These are phyloP conservation scores for Diplodus sargus DNA, from an alignment of 2,797 vertebrate genomes.

Conservation along the genomic window DNA sequence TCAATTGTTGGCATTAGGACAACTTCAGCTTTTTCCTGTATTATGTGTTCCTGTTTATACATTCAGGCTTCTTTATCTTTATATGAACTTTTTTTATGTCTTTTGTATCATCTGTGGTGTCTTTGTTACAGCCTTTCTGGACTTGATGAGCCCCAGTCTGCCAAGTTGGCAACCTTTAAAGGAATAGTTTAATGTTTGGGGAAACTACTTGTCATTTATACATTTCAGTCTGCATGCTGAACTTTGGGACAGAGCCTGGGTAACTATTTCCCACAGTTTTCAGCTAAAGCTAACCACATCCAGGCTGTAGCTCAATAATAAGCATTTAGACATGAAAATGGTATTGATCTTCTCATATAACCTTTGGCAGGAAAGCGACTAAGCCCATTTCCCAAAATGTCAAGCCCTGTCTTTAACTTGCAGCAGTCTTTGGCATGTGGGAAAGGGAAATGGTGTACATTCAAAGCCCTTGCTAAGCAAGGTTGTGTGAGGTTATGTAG, in stretches of 20 bases:
- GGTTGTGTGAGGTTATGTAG: neutral
- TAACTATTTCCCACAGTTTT: neutral
- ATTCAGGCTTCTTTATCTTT: neutral
- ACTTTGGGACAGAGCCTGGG: too few relatives aligned
- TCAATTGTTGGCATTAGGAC: neutral
- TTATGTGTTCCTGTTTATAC: neutral
- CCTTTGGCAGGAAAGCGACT: too few relatives aligned
- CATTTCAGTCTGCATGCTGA: neutral
- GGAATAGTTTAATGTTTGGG: neutral
- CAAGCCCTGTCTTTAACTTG: neutral
- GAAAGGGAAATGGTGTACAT: too few relatives aligned
- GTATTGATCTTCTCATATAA: too few relatives aligned
- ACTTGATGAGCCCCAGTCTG: slow-evolving; percentile 11
- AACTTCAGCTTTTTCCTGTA: neutral
- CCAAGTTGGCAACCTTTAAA: slow-evolving; percentile 25
- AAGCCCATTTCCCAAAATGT: too few relatives aligned
- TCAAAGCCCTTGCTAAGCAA: neutral
- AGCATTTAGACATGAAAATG: too few relatives aligned
- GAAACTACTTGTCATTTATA: neutral
- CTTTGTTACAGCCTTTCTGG: neutral
- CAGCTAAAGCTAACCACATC: neutral
- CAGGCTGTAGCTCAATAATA: neutral
- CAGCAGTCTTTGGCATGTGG: neutral
- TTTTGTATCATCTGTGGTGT: slow-evolving; percentile 1
- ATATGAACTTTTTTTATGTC: neutral